Conservation (phyloP, 1,140 invertebrate genomes). For the Drosophila punjabiensis region DNA sequence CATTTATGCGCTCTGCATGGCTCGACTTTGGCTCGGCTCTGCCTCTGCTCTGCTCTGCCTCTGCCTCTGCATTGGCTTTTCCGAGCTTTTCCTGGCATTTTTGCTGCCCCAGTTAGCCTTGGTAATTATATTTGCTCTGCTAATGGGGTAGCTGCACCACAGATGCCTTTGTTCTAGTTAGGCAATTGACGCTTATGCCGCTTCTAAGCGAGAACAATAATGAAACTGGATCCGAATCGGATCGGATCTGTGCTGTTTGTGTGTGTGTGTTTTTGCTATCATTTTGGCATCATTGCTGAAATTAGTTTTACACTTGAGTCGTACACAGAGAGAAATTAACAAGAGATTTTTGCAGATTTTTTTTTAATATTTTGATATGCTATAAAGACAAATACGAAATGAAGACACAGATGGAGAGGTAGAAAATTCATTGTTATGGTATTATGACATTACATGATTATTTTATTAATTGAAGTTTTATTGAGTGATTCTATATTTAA, state of each 20-base stretch:
- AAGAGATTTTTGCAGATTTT: background rate
- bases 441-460: too few species aligned
- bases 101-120: slow-evolving; percentile 67
- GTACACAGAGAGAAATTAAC: background rate
- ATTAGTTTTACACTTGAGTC: slow-evolving; percentile 69
- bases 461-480: too few species aligned
- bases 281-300: slow-evolving; percentile 62
- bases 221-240: slow-evolving; percentile 49
- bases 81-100: slow-evolving; percentile 34
- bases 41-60: slow-evolving; percentile 1
- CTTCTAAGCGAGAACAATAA: slow-evolving; percentile 37
- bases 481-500: too few species aligned
- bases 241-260: background rate
- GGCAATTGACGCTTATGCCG: slow-evolving; percentile 45
- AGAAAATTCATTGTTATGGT: background rate
- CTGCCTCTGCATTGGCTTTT: slow-evolving; percentile 4
- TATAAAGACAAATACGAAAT: too few species aligned
- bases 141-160: slow-evolving; percentile 44
- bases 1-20: slow-evolving; percentile 44
- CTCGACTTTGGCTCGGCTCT: background rate
- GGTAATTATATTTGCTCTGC: slow-evolving; percentile 76
- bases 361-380: too few species aligned
- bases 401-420: too few species aligned
- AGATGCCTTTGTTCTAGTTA: slow-evolving; percentile 67
- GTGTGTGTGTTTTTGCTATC: slow-evolving; percentile 41